Conservation (phyloP, 1,140 invertebrate genomes). For the Halesus radiatus region DNA sequence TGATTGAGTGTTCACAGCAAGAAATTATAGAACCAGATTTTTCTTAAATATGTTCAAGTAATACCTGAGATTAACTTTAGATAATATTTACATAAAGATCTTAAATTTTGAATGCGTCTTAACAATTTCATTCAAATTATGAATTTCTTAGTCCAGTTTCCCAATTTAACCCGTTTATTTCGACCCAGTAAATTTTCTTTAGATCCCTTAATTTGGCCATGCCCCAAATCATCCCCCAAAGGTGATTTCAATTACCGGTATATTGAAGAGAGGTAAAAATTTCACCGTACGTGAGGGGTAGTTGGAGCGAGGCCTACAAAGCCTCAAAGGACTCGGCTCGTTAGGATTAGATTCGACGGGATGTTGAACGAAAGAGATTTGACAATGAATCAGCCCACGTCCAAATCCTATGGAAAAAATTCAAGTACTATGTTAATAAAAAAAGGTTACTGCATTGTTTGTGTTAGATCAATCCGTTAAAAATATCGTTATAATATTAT, state of each 20-base stretch:
- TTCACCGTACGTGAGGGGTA: conserved; percentile 15
- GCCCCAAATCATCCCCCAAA: conserved; percentile 31
- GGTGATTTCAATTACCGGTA: conserved; percentile 33
- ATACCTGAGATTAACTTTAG: too few relatives aligned
- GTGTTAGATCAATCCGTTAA: too few relatives aligned
- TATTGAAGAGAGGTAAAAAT: conserved; percentile 31
- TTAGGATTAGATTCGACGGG: neutral
- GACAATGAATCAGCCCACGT: neutral
- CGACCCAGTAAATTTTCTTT: conserved; percentile 14
- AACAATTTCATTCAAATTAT: neutral
- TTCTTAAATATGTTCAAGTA: too few relatives aligned
- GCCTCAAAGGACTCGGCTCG: conserved; percentile 7
- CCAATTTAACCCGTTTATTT: too few relatives aligned
- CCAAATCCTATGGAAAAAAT: neutral
- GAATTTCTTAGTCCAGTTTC: too few relatives aligned
- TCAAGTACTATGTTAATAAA: neutral
- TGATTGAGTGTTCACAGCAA: too few relatives aligned
- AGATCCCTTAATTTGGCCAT: conserved; percentile 24
- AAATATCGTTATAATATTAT: too few relatives aligned
- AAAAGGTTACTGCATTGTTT: too few relatives aligned
- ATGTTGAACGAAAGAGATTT: conserved; percentile 4
- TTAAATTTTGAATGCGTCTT: too few relatives aligned
- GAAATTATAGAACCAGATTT: too few relatives aligned
- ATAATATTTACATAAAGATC: too few relatives aligned
- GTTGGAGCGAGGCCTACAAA: conserved; percentile 1